Evolutionary conservation across 1,140 invertebrate species (phyloP), one percentile per base, ranked within the genome.

Genomic region (Ostrea edulis): DNA sequence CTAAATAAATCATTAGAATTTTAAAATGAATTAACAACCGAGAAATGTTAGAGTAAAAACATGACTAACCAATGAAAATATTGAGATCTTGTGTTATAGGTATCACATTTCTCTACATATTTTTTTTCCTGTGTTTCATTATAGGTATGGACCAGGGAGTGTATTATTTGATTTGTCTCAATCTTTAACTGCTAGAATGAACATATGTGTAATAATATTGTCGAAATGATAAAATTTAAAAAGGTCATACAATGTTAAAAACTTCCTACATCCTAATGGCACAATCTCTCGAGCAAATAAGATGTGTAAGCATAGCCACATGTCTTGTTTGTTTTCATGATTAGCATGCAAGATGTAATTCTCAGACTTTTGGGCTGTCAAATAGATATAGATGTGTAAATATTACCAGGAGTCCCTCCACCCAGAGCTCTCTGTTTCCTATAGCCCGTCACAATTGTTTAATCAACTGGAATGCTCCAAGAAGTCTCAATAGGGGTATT

Each of bases 251-350:
- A 35, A 12, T 71, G 68, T 25, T 71, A 71, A 71, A 20, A 44
- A 29, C 68, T 35, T 8, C 25, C 22, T 35, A 71, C 68, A 71
- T 71, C 68, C 29, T 71, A 44, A 44, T 71, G 29, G 68, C 25
- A 25, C 22, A 71, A 8, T 9, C n/a, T 29, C 29, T 11, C 25
- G 3, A 35, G 68, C 68, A 71, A 71, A 71, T 35, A 71, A 71
- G 68, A 71, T 25, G 7, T 71, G 68, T 29, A 71, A 29, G 68
- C 68, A 71, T 29, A 7, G 29, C 68, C 22, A 11, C 22, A 29
- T 71, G 68, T 25, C 14, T 29, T 71, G 68, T 71, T 71, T 71
- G 68, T 71, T 71, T 71, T 71, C 22, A 35, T 71, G 68, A 71
- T 71, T 71, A 71, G 25, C 68, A 71, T 25, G 25, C 12, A 29